phyloP scores from a whole-genome alignment of 1,140 invertebrate genomes.

The Chrysoperla carnea region DNA sequence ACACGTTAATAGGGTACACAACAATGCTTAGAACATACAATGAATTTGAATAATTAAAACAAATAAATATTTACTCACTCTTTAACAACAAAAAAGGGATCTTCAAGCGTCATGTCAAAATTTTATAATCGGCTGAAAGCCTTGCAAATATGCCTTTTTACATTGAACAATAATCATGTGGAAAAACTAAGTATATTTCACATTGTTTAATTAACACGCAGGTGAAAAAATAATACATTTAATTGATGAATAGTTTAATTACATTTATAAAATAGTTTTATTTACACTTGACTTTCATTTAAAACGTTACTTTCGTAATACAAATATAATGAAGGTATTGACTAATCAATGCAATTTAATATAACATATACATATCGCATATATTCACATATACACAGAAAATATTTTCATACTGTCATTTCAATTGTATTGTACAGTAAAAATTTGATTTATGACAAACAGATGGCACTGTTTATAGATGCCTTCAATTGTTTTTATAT shows the following conservation, averaged over 20 bases:
- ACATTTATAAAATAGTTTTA: background rate
- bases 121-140: background rate
- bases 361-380: background rate
- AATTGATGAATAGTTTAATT: background rate
- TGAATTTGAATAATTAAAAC: background rate
- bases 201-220: background rate
- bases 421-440: background rate
- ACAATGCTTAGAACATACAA: too few relatives aligned
- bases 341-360: background rate
- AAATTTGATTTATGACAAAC: background rate
- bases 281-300: background rate
- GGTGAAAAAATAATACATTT: background rate
- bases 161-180: background rate
- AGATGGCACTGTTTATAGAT: too few relatives aligned
- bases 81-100: conserved; percentile 90
- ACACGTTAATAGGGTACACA: background rate
- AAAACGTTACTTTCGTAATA: background rate
- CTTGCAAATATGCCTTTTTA: background rate
- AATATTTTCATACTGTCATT: background rate
- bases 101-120: conserved; percentile 77
- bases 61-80: conserved; percentile 50
- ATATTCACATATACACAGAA: background rate
- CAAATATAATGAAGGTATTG: background rate
- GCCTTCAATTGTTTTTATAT: too few relatives aligned
- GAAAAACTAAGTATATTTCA: background rate